Conservation (phyloP, 2,113 vertebrate genomes). For the Etheostoma cragini region DNA sequence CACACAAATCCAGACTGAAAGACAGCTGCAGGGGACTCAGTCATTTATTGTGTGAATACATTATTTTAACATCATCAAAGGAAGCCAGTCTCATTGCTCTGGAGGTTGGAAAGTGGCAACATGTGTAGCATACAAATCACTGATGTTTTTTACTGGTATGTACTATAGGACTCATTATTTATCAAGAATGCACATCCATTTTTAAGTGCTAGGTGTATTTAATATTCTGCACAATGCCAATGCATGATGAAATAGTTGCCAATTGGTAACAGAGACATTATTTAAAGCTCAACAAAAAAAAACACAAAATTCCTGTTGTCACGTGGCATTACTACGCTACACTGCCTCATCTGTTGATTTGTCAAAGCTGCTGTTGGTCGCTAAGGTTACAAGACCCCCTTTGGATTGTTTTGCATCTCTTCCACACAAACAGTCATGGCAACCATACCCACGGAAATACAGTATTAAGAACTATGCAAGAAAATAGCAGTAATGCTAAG, state of each 20-base stretch:
- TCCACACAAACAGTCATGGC: conserved; percentile 50
- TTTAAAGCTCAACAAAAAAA: conserved; percentile 75
- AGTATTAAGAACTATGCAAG: conserved; percentile 50
- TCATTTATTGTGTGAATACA: conserved; percentile 66
- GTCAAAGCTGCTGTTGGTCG: conserved; percentile 76
- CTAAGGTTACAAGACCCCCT: conserved; percentile 68
- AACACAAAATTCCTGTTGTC: conserved; percentile 36
- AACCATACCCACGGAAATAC: conserved; percentile 61
- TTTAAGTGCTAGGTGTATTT: conserved; percentile 60
- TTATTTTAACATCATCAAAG: conserved; percentile 45
- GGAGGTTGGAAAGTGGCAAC: conserved; percentile 30
- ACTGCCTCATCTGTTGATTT: conserved; percentile 69
- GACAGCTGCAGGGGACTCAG: conserved; percentile 44
- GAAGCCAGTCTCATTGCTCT: conserved; percentile 35
- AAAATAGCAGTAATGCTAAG: conserved; percentile 62
- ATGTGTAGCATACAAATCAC: conserved; percentile 28
- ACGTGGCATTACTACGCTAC: conserved; percentile 49
- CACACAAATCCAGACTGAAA: background rate
- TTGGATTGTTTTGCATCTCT: conserved; percentile 65
- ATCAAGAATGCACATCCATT: conserved; percentile 45
- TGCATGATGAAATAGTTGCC: conserved; percentile 47
- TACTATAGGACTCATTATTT: conserved; percentile 34
- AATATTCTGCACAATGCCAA: conserved; percentile 65
- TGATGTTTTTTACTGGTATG: conserved; percentile 43
- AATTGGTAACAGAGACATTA: conserved; percentile 51